Base-by-base conservation (phyloP, 92 coral and sea anemone species). In the Bergia puertoricense region DNA sequence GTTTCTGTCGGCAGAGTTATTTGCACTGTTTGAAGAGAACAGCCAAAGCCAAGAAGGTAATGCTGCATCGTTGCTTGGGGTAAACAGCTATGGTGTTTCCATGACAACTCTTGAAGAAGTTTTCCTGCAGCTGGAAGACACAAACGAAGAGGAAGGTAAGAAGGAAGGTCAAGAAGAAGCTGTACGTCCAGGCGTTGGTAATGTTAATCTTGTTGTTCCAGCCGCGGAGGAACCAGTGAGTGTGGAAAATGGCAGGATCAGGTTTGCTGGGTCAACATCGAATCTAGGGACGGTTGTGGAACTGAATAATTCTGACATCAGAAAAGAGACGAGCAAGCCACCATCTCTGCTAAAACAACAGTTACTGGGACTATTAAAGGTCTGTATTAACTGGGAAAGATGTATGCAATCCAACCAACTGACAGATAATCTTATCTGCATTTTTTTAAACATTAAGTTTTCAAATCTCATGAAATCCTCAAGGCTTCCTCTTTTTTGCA, bases 41-140 rank as follows among this genome's bases (percentile, higher is more conserved):
- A 93, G 88, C 86, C 94, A 88, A 20, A 69, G 89, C 78, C 43
- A 88, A 30, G 94, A 92, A 16, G 94, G 76, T 7, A 90, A 92
- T 82, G 82, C 96, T 8, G 98, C 98, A 2, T 82, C 93, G 10
- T 77, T 56, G 45, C 90, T 96, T 7, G 98, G 97, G 0, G 98
- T 96, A 57, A 89, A 91, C 65, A 96, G 98, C 78, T 96, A 96
- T 80, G 98, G 97, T 42, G 98, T 96, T 23, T 94, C 98, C 92
- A 96, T 96, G 98, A 96, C 98, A 90, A 96, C 97, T 11, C 90
- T 96, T 18, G 98, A 96, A 81, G 98, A 96, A 85, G 98, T 96
- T 57, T 96, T 96, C 69, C 93, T 96, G 20, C 95, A 94, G 76
- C 92, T 96, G 56, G 98, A 94, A 81, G 98, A 96, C 85, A 93